Evolutionary conservation across 2,113 vertebrate genomes (phyloP).

Genomic region (Cacatua alba): DNA sequence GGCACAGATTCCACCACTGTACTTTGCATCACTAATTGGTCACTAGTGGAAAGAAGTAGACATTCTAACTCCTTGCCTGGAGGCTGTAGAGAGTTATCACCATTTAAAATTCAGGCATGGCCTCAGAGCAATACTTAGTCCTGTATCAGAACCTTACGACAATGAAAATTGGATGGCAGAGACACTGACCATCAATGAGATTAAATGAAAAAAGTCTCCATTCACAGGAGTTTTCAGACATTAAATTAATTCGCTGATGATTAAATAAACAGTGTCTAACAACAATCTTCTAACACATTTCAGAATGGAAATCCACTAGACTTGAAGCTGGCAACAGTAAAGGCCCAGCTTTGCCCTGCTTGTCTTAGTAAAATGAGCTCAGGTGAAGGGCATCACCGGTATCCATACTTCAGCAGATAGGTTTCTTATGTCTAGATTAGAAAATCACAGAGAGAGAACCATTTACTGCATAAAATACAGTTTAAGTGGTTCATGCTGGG

Average conservation of each 20-base stretch:
- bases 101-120: background rate
- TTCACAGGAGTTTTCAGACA: background rate
- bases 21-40: background rate
- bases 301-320: background rate
- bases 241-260: background rate
- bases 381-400: fast-evolving
- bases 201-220: background rate
- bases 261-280: background rate
- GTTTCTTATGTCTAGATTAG: background rate
- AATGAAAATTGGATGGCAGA: background rate
- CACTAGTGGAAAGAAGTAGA: background rate
- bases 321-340: background rate
- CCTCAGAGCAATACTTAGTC: background rate
- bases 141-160: background rate
- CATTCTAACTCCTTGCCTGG: background rate
- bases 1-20: background rate
- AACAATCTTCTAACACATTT: background rate
- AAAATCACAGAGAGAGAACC: background rate
- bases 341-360: background rate
- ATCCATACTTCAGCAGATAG: background rate
- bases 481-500: background rate
- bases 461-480: background rate
- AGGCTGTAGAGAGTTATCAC: background rate
- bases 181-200: background rate
- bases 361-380: background rate